Base-by-base conservation (phyloP, 2,888 invertebrate genomes). In the Coelinius sp. region DNA sequence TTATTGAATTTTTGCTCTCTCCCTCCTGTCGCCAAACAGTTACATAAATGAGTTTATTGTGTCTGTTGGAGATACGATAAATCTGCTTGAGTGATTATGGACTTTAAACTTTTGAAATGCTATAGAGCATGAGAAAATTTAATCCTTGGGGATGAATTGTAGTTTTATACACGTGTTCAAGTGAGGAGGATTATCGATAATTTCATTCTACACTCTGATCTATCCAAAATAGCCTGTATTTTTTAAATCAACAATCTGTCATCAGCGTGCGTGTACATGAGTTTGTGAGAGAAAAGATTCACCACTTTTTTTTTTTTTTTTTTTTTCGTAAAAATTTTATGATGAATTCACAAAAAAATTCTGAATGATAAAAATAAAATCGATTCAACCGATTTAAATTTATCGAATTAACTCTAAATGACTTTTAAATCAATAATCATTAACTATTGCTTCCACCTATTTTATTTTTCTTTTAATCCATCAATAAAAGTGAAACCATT, bases 221-320 rank as follows among this genome's bases (percentile, higher is more conserved):
- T 59, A 59, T 59, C 31, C 59, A 14, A 31, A 59, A 59, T 59
- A 59, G 35, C 59, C 22, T 59, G 35, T 31, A 17, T 31, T 31
- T 27, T 59, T 8, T 3, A 14, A 41, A 12, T 35, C n/a, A 14
- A 10, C 59, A 59, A 31, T 59, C 35, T 20, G 31, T 20, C 31
- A 20, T 35, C 31, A 7, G 20, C n/a, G n/a, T n/a, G 20, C 5
- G 31, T 31, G 22, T 20, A 22, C 8, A 22, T 49, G 20, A 8
- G 31, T 31, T 31, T 5, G 8, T 56, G 41, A 46, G 56, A 14
- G 59, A 72, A 41, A 41, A 41, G n/a, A 41, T n/a, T n/a, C n/a
- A n/a, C n/a, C 49, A 75, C 77, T 77, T 81, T 76, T 71, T 71
- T 67, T 74, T 76, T 76, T 79, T 62, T 46, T 63, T 62, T 59